Evolutionary conservation across 2,113 vertebrate species (phyloP), one percentile per base, ranked within the genome.

Genomic region (Leptobrachium ailaonicum): DNA sequence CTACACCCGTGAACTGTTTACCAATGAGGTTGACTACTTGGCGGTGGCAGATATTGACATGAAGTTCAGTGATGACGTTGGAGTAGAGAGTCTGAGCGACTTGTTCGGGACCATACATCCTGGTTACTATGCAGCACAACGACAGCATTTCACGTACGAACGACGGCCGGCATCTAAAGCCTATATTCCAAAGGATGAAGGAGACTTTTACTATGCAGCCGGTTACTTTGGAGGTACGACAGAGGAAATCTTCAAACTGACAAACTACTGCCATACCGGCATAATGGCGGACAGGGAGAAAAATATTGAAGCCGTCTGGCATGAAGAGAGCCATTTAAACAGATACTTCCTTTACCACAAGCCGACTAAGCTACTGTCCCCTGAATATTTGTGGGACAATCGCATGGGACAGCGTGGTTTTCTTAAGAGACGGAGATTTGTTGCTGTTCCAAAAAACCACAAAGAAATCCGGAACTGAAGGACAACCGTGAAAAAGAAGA

Each of bases 1-100:
- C 6, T 83, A 88, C 62, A 85, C 88, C 0, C 41, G 73, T 10
- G 7, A 56, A 5, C 82, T 76, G 53, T 86, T 87, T 73, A 80
- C 71, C 68, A 75, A 84, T 0, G 85, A 90, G 60, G 89, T 90
- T 0, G 85, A 90, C 68, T 90, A 88, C 68, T 83, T 90, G 43
- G 90, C 90, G 83, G 90, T 89, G 67, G 86, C 90, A 83, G 89
- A 91, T 0, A 88, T 90, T 6, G 90, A 90, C 80, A 86, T 90
- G 74, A 58, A 84, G 64, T 91, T 90, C 73, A 75, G 80, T 20
- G 78, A 82, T 70, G 12, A 8, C 66, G 89, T 88, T 2, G 89
- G 89, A 1, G 81, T 87, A 2, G 89, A 91, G 67, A 84, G 87
- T 0, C 82, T 91, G 5, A 88, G 83, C 0, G 80, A 85, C 41